These are phyloP conservation scores for Erythrocebus patas DNA, from an alignment of 2,113 vertebrate genomes.

Conservation along the genomic window DNA sequence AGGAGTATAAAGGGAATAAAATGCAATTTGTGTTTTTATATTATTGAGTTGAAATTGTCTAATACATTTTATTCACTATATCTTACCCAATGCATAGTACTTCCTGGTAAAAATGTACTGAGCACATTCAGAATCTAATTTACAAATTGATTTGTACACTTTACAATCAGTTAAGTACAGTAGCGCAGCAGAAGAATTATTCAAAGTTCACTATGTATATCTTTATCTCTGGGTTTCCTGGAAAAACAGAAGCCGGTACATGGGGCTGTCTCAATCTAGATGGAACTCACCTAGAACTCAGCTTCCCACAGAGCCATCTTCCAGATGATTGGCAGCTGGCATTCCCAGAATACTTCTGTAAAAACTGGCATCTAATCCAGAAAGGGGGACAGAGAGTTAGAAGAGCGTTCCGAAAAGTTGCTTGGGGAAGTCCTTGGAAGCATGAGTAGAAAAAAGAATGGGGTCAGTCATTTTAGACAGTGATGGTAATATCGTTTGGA, in stretches of 20 bases:
- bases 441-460: background rate
- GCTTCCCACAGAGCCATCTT: background rate
- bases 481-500: background rate
- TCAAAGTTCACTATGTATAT: background rate
- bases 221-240: background rate
- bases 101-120: background rate
- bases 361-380: background rate
- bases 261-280: fast-evolving
- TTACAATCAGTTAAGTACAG: background rate
- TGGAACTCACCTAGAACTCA: background rate
- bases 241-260: background rate
- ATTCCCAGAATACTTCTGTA: background rate
- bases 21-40: background rate
- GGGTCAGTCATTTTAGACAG: background rate
- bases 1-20: background rate
- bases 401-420: background rate
- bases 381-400: background rate
- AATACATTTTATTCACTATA: background rate
- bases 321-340: background rate
- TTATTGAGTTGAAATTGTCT: background rate
- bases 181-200: background rate
- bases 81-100: background rate
- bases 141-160: background rate
- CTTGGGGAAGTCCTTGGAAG: background rate
- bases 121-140: background rate